A percentile compares a stretch with the other conserved stretches of the same genome.
phyloP scores from a whole-genome alignment of 2,797 vertebrate genomes.

The Emys orbicularis region DNA sequence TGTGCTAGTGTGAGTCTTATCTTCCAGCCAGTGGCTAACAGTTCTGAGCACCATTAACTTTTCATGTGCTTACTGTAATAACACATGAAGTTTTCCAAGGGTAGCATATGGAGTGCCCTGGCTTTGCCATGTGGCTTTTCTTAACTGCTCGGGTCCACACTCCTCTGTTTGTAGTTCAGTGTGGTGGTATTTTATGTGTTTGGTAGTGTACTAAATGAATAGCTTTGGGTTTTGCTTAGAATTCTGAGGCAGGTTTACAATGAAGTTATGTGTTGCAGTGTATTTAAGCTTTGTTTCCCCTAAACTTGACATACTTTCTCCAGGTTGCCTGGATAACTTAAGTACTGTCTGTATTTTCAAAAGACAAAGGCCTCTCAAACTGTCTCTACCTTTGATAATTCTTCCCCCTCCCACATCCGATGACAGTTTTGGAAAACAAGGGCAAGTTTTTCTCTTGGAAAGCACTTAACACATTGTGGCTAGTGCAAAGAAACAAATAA shows the following conservation, averaged over 20 bases:
- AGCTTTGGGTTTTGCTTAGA: background rate
- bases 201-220: accelerated
- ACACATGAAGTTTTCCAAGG: background rate
- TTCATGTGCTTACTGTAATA: background rate
- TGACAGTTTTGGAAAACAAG: background rate
- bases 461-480: accelerated
- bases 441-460: background rate
- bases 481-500: background rate
- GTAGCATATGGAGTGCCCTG: background rate
- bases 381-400: background rate
- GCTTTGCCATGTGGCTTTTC: background rate
- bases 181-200: background rate
- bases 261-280: background rate
- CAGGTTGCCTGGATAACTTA: background rate
- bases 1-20: background rate
- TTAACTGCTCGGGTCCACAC: background rate
- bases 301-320: background rate
- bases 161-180: accelerated
- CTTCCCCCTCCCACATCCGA: too few relatives aligned
- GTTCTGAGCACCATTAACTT: background rate
- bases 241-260: background rate
- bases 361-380: background rate
- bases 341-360: background rate
- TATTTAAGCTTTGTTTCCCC: background rate
- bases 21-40: background rate